phyloP scores from a whole-genome alignment of 2,113 vertebrate genomes.

The Tenrec ecaudatus region DNA sequence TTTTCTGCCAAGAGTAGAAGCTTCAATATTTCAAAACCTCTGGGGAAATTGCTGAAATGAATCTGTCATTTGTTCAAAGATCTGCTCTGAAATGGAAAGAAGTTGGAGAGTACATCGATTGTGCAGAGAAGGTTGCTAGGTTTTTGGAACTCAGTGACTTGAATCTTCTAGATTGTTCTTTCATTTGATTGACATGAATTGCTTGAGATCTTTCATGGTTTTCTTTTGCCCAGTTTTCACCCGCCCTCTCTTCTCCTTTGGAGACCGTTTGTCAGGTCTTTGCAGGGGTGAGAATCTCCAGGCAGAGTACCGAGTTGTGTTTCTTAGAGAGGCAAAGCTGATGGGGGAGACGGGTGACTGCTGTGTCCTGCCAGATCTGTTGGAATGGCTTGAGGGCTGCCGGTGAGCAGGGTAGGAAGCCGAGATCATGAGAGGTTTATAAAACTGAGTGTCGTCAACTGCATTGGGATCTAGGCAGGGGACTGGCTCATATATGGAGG shows the following conservation, averaged over 20 bases:
- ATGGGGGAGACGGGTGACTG: background rate
- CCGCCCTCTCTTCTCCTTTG: background rate
- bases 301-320: background rate
- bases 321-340: background rate
- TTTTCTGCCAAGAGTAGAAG: conserved; percentile 27
- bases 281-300: background rate
- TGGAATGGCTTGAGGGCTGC: background rate
- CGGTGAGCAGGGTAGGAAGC: background rate
- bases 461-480: background rate
- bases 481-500: background rate
- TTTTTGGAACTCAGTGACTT: background rate
- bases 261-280: background rate
- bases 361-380: background rate
- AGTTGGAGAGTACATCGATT: background rate
- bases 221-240: background rate
- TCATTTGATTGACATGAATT: background rate
- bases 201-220: background rate
- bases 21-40: conserved; percentile 43
- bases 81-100: background rate
- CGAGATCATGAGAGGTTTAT: background rate
- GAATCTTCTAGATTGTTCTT: background rate
- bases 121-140: background rate
- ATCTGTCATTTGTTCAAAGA: background rate
- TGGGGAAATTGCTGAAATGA: background rate
- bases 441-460: background rate